These are phyloP conservation scores for Pempheris klunzingeri DNA, from an alignment of 2,797 vertebrate species.

Conservation along the genomic window DNA sequence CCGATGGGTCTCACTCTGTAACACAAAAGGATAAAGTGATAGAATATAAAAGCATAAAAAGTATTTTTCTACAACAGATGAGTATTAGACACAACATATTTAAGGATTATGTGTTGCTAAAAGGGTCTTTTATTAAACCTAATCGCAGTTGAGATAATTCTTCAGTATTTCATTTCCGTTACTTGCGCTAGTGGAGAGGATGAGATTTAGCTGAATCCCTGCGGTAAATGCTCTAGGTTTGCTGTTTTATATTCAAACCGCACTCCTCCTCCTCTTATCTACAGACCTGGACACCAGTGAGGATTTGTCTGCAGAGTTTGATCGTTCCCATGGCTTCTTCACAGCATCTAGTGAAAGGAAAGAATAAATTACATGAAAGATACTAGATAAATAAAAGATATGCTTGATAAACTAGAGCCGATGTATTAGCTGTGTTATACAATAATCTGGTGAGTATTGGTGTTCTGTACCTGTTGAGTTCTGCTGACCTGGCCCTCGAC, in stretches of 20 bases:
- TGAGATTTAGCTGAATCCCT: not conserved
- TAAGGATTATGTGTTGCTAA: not conserved
- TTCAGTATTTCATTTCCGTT: not conserved
- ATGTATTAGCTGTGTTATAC: not conserved
- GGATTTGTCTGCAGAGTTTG: conserved; percentile 97
- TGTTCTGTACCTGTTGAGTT: conserved; percentile 89
- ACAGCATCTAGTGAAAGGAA: conserved; percentile 86
- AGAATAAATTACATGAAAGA: not conserved
- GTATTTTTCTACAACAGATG: not conserved
- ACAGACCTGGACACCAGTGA: conserved; percentile 94
- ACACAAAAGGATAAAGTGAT: conserved; percentile 8
- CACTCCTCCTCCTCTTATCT: conserved; percentile 1
- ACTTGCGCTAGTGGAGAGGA: not conserved
- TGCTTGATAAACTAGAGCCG: not conserved
- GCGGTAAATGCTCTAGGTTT: not conserved
- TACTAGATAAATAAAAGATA: not conserved
- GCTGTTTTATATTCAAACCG: conserved; percentile 6
- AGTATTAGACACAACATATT: not conserved
- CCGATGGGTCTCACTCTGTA: conserved; percentile 94
- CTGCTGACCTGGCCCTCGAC: conserved; percentile 85
- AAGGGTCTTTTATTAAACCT: not conserved
- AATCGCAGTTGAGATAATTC: not conserved
- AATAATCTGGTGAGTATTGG: not conserved
- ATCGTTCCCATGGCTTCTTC: conserved; percentile 98
- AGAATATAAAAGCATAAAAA: not conserved